phyloP scores from a whole-genome alignment of 2,888 invertebrate species.

The Pollenia angustigena region DNA sequence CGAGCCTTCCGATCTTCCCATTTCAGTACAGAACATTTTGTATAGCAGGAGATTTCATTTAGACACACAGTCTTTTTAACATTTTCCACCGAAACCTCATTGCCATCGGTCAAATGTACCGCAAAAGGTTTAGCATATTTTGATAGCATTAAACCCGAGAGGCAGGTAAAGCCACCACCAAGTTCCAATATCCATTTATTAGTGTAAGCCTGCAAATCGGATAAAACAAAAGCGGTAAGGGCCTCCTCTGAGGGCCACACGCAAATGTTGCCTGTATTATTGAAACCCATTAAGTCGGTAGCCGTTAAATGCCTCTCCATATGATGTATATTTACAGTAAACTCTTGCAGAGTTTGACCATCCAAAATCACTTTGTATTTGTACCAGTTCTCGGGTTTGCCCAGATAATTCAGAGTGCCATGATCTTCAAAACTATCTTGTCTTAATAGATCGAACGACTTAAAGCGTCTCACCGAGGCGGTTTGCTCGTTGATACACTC shows the following conservation, averaged over 20 bases:
- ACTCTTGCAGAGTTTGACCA: constrained; percentile 82
- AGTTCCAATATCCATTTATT: constrained; percentile 90
- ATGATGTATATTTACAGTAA: constrained; percentile 86
- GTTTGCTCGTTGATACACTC: constrained; percentile 83
- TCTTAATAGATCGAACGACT: constrained; percentile 86
- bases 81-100: constrained; percentile 90
- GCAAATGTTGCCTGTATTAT: constrained; percentile 92
- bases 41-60: constrained; percentile 86
- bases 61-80: constrained; percentile 87
- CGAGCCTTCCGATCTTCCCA: constrained; percentile 85
- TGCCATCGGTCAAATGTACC: constrained; percentile 91
- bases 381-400: constrained; percentile 86
- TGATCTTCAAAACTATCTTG: constrained; percentile 84
- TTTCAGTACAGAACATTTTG: constrained; percentile 85
- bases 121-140: constrained; percentile 87
- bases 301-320: constrained; percentile 87
- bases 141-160: constrained; percentile 90
- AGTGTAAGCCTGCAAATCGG: constrained; percentile 87
- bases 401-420: constrained; percentile 83
- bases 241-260: constrained; percentile 93
- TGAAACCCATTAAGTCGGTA: constrained; percentile 91
- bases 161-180: constrained; percentile 93
- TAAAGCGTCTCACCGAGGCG: constrained; percentile 86
- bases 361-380: constrained; percentile 86
- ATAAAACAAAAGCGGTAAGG: constrained; percentile 88